phyloP scores from a whole-genome alignment of 2,113 vertebrate species.

The Crotophaga sulcirostris region DNA sequence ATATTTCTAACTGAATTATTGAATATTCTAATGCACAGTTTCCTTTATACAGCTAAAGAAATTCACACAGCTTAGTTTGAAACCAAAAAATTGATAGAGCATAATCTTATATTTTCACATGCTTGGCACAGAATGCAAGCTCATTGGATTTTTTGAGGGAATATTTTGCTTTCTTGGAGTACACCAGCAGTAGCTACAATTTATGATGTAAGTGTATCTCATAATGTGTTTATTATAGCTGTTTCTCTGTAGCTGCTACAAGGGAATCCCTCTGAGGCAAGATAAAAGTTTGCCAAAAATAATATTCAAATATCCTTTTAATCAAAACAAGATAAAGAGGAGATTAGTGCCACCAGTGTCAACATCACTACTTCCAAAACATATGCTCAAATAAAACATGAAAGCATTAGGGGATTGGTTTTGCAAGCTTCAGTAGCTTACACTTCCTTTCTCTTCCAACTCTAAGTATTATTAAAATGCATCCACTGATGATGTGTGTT shows the following conservation, averaged over 20 bases:
- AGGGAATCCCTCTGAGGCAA: conserved; percentile 57
- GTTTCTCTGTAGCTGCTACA: conserved; percentile 55
- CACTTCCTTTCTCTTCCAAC: conserved; percentile 52
- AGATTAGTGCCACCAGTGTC: conserved; percentile 58
- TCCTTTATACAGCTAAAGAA: conserved; percentile 22
- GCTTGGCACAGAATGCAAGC: conserved; percentile 7
- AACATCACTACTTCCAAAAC: conserved; percentile 69
- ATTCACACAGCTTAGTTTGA: conserved; percentile 4
- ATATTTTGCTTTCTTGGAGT: conserved; percentile 50
- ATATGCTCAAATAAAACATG: conserved; percentile 72
- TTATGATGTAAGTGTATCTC: conserved; percentile 35
- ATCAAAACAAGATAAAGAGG: conserved; percentile 69
- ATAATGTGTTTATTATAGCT: conserved; percentile 55
- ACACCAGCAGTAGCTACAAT: conserved; percentile 4
- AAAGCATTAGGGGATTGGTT: conserved; percentile 64
- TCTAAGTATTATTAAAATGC: conserved; percentile 67
- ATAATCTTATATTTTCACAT: conserved; percentile 33
- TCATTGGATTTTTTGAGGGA: conserved; percentile 13
- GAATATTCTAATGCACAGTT: background rate
- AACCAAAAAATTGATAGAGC: background rate
- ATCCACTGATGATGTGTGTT: conserved; percentile 63
- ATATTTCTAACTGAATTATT: background rate
- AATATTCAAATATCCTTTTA: conserved; percentile 70
- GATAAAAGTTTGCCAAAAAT: conserved; percentile 71
- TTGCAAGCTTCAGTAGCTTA: conserved; percentile 65